Conservation (phyloP, 1,140 invertebrate species). For the Rhynchophorus ferrugineus region DNA sequence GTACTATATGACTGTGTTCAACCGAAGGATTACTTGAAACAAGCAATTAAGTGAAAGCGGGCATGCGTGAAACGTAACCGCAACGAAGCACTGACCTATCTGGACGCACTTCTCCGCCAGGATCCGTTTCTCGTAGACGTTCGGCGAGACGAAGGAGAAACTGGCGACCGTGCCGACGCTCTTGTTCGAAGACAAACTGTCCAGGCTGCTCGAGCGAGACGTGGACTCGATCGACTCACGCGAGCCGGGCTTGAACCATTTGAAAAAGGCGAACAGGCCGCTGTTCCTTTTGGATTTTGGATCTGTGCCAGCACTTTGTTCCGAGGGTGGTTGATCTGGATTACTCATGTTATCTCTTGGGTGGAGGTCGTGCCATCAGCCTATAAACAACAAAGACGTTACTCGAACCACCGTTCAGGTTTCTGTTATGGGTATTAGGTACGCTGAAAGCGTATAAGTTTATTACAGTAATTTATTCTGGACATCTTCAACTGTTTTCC, state of each 20-base stretch:
- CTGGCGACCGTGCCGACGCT: slow-evolving; percentile 64
- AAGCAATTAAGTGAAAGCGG: too few relatives aligned
- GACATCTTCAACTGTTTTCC: too few relatives aligned
- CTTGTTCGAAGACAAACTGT: slow-evolving; percentile 51
- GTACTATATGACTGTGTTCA: too few relatives aligned
- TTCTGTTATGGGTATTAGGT: too few relatives aligned
- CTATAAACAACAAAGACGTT: slow-evolving; percentile 2
- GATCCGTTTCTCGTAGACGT: slow-evolving; percentile 42
- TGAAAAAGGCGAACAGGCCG: slow-evolving; percentile 45
- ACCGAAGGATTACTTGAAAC: too few relatives aligned
- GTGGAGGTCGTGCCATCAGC: slow-evolving; percentile 9
- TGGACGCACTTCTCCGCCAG: slow-evolving; percentile 39
- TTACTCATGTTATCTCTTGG: slow-evolving; percentile 23
- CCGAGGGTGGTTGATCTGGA: slow-evolving; percentile 22
- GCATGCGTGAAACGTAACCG: not conserved
- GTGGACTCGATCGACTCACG: slow-evolving; percentile 31
- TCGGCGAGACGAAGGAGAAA: slow-evolving; percentile 59
- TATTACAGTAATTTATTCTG: too few relatives aligned
- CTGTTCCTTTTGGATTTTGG: slow-evolving; percentile 39
- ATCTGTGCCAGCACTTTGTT: slow-evolving; percentile 39
- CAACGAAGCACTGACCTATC: slow-evolving; percentile 27
- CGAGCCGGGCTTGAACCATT: slow-evolving; percentile 43
- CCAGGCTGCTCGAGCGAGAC: slow-evolving; percentile 40
- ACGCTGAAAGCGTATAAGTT: too few relatives aligned
- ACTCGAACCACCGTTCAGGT: too few relatives aligned